Evolutionary conservation across 2,113 vertebrate genomes (phyloP).

Genomic region (Tetraodon nigroviridis): DNA sequence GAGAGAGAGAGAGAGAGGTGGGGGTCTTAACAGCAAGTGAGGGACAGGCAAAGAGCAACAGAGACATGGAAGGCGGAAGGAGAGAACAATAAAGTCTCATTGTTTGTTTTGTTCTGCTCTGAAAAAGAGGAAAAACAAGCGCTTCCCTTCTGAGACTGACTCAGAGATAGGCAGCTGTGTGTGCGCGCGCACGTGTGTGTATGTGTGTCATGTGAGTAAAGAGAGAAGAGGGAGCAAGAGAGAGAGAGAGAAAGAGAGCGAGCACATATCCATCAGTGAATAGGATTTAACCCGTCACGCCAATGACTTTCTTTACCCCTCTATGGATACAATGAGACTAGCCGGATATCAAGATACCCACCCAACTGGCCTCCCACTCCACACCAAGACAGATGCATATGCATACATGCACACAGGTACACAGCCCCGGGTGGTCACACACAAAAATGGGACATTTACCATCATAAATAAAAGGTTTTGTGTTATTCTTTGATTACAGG

Average conservation of each 20-base stretch:
- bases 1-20: background rate
- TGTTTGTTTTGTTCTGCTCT: constrained; percentile 76
- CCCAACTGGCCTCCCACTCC: constrained; percentile 29
- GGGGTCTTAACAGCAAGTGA: background rate
- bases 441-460: constrained; percentile 48
- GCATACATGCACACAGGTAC: constrained; percentile 10
- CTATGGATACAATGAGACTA: constrained; percentile 69
- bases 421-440: constrained; percentile 19
- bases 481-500: constrained; percentile 35
- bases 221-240: constrained; percentile 26
- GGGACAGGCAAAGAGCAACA: constrained; percentile 20
- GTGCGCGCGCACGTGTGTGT: constrained; percentile 25
- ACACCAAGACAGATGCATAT: constrained; percentile 14
- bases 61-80: constrained; percentile 43
- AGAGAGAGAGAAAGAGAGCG: constrained; percentile 26
- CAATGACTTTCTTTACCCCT: constrained; percentile 74
- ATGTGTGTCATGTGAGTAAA: constrained; percentile 9
- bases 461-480: constrained; percentile 50
- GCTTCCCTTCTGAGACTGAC: constrained; percentile 71
- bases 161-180: constrained; percentile 67
- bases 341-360: constrained; percentile 67
- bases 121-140: constrained; percentile 71
- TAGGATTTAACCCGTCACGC: constrained; percentile 74
- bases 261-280: constrained; percentile 60
- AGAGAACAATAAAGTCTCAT: constrained; percentile 70